A percentile compares a stretch with the other conserved stretches of the same genome.
phyloP scores from a whole-genome alignment of 2,888 invertebrate genomes.

The Lasius fuliginosus region DNA sequence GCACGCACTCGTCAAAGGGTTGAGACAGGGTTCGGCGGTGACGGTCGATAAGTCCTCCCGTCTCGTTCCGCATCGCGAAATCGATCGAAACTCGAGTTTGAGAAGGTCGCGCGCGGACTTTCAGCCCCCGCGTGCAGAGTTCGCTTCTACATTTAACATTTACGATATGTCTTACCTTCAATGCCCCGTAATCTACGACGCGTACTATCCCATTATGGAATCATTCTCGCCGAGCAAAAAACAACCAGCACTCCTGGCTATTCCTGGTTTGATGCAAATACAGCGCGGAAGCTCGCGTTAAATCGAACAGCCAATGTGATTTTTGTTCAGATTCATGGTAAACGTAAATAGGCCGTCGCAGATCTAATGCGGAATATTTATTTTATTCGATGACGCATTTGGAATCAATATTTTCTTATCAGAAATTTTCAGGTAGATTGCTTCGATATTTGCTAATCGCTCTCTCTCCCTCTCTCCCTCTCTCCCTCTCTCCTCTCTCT shows the following conservation, averaged over 20 bases:
- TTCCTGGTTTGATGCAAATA: constrained; percentile 40
- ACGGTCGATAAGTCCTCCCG: constrained; percentile 82
- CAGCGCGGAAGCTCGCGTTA: constrained; percentile 47
- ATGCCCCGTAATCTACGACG: constrained; percentile 40
- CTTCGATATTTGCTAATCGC: neutral
- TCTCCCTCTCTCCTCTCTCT: neutral
- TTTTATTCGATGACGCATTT: neutral
- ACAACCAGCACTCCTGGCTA: constrained; percentile 35
- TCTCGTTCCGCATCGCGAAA: constrained; percentile 75
- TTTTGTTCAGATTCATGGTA: constrained; percentile 14
- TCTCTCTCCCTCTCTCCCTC: neutral
- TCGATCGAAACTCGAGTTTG: constrained; percentile 76
- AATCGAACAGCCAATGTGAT: constrained; percentile 13
- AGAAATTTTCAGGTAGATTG: neutral
- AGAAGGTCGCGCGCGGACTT: constrained; percentile 71
- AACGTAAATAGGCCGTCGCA: neutral
- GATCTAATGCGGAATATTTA: neutral
- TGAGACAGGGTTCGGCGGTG: constrained; percentile 78
- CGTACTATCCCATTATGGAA: constrained; percentile 33
- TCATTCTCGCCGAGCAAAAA: constrained; percentile 47
- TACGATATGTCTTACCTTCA: constrained; percentile 58
- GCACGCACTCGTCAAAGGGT: constrained; percentile 85
- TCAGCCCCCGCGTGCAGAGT: constrained; percentile 43
- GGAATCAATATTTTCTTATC: neutral
- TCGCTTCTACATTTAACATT: constrained; percentile 67